These are phyloP conservation scores for Saimiri boliviensis DNA, from an alignment of 2,113 vertebrate species.

Conservation along the genomic window DNA sequence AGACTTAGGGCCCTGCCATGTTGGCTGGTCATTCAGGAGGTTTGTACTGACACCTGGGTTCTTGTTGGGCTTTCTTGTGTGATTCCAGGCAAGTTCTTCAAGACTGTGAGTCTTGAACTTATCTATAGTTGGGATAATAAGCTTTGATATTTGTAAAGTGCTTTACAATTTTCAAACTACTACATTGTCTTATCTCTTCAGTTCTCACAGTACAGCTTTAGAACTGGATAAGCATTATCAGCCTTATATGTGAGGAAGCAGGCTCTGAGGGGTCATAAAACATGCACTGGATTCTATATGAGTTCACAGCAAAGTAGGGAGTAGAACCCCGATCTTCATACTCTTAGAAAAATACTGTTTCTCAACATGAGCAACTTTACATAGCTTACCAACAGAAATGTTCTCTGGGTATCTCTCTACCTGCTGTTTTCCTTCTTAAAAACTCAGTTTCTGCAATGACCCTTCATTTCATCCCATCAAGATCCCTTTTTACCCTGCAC, in stretches of 20 bases:
- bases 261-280: neutral
- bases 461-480: neutral
- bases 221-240: neutral
- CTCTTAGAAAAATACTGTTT: neutral
- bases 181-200: no score
- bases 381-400: neutral
- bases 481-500: neutral
- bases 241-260: neutral
- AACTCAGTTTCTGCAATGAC: neutral
- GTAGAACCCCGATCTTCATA: neutral
- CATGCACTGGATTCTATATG: neutral
- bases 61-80: neutral
- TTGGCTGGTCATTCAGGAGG: neutral
- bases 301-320: neutral
- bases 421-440: neutral
- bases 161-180: neutral
- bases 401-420: neutral
- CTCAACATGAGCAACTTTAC: neutral
- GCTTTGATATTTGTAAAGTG: neutral
- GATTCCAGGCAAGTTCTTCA: neutral
- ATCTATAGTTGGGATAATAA: neutral
- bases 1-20: neutral
- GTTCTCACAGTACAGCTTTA: neutral
- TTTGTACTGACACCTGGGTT: neutral
- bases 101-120: neutral